Percentiles rank a stretch among this genome's conserved stretches.
These are phyloP conservation scores for Drosophila pseudoananassae DNA, from an alignment of 1,140 invertebrate species.

Conservation along the genomic window DNA sequence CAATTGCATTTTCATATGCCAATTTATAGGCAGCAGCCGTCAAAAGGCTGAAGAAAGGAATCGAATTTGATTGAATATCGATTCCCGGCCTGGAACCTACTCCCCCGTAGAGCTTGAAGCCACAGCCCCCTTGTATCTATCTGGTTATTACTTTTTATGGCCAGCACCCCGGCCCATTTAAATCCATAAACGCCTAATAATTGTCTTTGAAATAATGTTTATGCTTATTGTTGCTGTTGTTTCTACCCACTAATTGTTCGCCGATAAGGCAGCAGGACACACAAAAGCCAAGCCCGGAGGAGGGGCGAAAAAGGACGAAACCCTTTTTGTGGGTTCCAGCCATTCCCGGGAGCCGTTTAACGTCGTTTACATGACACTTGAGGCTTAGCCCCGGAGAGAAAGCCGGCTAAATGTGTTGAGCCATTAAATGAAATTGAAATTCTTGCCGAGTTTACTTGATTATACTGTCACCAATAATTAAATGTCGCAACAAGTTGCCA, in stretches of 20 bases:
- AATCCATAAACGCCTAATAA: slow-evolving; percentile 73
- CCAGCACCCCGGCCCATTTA: slow-evolving; percentile 9
- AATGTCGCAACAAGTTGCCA: slow-evolving; percentile 81
- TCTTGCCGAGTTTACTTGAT: slow-evolving; percentile 82
- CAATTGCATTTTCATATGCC: slow-evolving; percentile 74
- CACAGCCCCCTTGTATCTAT: too few relatives aligned
- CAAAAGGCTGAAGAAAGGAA: slow-evolving; percentile 23
- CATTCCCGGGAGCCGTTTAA: slow-evolving; percentile 52
- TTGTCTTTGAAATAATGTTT: slow-evolving; percentile 76
- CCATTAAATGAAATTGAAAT: slow-evolving; percentile 82
- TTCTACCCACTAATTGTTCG: slow-evolving; percentile 66
- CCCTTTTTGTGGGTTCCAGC: slow-evolving; percentile 49
- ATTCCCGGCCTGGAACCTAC: background rate
- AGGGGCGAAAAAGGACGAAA: slow-evolving; percentile 14
- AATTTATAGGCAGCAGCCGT: slow-evolving; percentile 48
- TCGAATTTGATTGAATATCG: slow-evolving; percentile 16
- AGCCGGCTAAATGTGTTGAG: slow-evolving; percentile 70
- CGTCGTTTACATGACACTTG: slow-evolving; percentile 78
- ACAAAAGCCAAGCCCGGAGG: background rate
- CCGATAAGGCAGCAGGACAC: slow-evolving; percentile 40
- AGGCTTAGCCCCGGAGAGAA: slow-evolving; percentile 55
- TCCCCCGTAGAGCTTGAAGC: too few relatives aligned
- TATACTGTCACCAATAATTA: slow-evolving; percentile 83
- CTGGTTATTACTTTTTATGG: background rate
- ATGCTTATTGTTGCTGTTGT: slow-evolving; percentile 63